A percentile compares a stretch with the other conserved stretches of the same genome.
Evolutionary conservation across 1,140 invertebrate genomes (phyloP).

Genomic region (Drosophila ficusphila): DNA sequence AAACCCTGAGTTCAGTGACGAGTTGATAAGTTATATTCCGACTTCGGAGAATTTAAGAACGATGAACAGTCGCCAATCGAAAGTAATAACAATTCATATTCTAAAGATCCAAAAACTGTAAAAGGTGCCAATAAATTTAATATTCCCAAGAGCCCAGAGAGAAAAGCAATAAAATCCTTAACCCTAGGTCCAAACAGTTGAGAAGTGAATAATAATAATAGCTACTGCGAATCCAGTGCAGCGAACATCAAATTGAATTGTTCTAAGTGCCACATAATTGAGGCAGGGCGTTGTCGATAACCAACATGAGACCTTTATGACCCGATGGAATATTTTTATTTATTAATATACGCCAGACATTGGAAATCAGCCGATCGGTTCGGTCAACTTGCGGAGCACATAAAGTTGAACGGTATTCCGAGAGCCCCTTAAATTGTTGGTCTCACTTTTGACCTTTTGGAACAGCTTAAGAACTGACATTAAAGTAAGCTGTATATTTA

Average conservation of each 20-base stretch:
- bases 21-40: neutral
- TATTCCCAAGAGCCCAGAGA: neutral
- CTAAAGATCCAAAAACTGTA: neutral
- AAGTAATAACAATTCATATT: slow-evolving; percentile 6
- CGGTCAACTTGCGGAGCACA: neutral
- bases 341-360: slow-evolving; percentile 19
- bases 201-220: slow-evolving; percentile 13
- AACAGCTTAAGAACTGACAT: neutral
- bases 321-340: slow-evolving; percentile 41
- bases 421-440: slow-evolving; percentile 3
- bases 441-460: slow-evolving; percentile 1
- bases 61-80: slow-evolving; percentile 5
- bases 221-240: slow-evolving; percentile 8
- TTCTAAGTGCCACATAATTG: slow-evolving; percentile 26
- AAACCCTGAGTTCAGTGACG: neutral
- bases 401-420: neutral
- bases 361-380: slow-evolving; percentile 17
- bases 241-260: neutral
- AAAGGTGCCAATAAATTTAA: neutral
- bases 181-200: neutral
- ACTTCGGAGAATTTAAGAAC: neutral
- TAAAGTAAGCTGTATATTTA: slow-evolving; percentile 1
- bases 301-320: slow-evolving; percentile 38
- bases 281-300: slow-evolving; percentile 38
- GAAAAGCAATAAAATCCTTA: neutral